Evolutionary conservation across 2,113 vertebrate genomes (phyloP), one percentile per base, ranked within the genome.

Genomic region (Dolichallabes microphthalmus): DNA sequence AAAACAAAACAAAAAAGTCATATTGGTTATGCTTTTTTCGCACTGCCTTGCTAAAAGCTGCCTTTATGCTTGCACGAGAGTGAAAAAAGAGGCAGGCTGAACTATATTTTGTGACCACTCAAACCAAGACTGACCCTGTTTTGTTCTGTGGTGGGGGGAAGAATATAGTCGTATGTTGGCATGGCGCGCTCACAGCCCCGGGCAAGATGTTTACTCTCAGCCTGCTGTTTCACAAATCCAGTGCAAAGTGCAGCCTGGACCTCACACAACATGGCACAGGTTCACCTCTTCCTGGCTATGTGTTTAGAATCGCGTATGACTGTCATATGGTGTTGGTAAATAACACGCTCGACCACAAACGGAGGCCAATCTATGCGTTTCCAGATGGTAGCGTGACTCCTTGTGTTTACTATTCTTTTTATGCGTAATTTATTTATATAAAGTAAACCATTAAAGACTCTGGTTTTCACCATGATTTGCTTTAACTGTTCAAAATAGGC

Each of bases 91-190:
- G 32, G 7, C 75, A 68, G 84, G 89, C 87, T 94, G 92, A 94
- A 92, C 93, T 91, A 95, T 89, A 93, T 94, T 93, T 88, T 69
- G 86, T 90, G 83, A 91, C 89, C 91, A 63, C 91, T 84, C 73
- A 82, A 82, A 87, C 82, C 85, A 68, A 87, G 7, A 25, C 86
- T 90, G 89, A 89, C 87, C 89, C 84, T 92, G 90, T 93, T 94
- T 93, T 92, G 88, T 87, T 86, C 83, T 93, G 92, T 89, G 93
- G 92, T 89, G 64, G 82, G 75, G 92, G 83, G 79, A 89, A 80
- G 75, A 90, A 83, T 89, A 88, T 83, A 85, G 66, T 88, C 78
- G 83, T 35, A 80, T 85, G 63, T 74, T 85, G 64, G 82, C 91
- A 92, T 85, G 91, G 87, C 88, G 86, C 85, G 2, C 87, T 30